These are phyloP conservation scores for Spheniscus mendiculus DNA, from an alignment of 2,113 vertebrate species.

Conservation along the genomic window DNA sequence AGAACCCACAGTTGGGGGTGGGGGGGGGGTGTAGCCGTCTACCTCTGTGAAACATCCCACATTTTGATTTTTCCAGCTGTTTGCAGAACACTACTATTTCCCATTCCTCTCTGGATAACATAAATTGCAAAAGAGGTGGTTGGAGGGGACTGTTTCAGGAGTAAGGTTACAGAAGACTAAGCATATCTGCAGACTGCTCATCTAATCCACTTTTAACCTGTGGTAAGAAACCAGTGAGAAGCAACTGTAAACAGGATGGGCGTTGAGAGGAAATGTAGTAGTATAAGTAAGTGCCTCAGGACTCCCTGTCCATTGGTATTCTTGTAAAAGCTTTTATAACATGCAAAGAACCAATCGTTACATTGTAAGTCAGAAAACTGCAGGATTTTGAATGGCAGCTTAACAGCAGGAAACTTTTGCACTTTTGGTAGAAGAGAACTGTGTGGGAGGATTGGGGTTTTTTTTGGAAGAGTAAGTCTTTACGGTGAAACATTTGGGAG, in stretches of 20 bases:
- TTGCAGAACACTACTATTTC: background rate
- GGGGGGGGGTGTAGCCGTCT: too few species aligned
- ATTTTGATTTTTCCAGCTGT: background rate
- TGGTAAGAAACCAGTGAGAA: background rate
- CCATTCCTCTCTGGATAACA: background rate
- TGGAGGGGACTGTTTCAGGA: background rate
- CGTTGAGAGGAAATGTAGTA: background rate
- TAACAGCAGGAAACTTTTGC: background rate
- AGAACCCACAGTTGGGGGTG: rapidly evolving
- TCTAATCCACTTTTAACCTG: background rate
- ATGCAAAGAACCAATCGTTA: background rate
- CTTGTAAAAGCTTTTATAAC: background rate
- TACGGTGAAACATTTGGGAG: background rate
- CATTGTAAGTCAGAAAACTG: background rate
- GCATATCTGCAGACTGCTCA: background rate
- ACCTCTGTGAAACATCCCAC: background rate
- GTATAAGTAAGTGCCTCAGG: rapidly evolving
- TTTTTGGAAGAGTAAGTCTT: background rate
- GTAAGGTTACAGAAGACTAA: rapidly evolving
- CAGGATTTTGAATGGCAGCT: background rate
- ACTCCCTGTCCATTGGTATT: background rate
- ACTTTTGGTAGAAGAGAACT: background rate
- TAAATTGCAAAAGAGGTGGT: background rate
- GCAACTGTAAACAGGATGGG: background rate
- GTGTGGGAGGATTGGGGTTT: background rate